Percentiles rank a stretch among this genome's conserved stretches.
These are phyloP conservation scores for Balaenoptera acutorostrata DNA, from an alignment of 2,113 vertebrate species.

Conservation along the genomic window DNA sequence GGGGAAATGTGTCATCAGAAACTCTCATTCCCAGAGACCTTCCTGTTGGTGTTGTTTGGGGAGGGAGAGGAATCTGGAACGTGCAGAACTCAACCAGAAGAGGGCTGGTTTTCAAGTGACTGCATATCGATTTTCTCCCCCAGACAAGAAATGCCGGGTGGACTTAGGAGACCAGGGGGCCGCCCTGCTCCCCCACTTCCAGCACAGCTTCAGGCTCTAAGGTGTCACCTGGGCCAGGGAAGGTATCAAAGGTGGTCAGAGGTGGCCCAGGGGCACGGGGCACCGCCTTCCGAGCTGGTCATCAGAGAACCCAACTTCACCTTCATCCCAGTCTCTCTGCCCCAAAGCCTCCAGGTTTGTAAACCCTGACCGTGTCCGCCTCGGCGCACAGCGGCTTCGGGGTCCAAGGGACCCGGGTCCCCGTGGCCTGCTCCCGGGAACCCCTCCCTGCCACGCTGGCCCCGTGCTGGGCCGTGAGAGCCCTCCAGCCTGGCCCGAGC, in stretches of 20 bases:
- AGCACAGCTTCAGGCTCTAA: too few species aligned
- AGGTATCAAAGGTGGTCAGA: not conserved
- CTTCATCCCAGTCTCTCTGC: accelerated
- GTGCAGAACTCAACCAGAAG: not conserved
- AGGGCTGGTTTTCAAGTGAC: not conserved
- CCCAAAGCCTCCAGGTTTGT: accelerated
- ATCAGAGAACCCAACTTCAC: accelerated
- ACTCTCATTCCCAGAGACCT: not conserved
- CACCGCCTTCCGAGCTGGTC: accelerated
- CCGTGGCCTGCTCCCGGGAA: not conserved
- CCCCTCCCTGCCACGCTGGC: not conserved
- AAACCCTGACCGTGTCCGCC: accelerated
- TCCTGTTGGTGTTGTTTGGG: not conserved
- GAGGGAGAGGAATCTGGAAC: not conserved
- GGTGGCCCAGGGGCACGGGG: not conserved
- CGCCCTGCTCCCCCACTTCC: not conserved
- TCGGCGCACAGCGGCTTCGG: accelerated
- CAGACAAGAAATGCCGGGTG: accelerated
- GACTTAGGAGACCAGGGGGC: too few species aligned
- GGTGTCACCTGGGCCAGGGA: too few species aligned
- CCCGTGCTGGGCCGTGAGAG: not conserved
- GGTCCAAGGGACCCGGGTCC: accelerated
- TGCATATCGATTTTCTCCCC: accelerated
- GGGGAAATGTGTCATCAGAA: not conserved
- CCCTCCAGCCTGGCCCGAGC: not conserved